Evolutionary conservation across 2,797 vertebrate genomes (phyloP), one percentile per base, ranked within the genome.

Genomic region (Novumbra hubbsi): DNA sequence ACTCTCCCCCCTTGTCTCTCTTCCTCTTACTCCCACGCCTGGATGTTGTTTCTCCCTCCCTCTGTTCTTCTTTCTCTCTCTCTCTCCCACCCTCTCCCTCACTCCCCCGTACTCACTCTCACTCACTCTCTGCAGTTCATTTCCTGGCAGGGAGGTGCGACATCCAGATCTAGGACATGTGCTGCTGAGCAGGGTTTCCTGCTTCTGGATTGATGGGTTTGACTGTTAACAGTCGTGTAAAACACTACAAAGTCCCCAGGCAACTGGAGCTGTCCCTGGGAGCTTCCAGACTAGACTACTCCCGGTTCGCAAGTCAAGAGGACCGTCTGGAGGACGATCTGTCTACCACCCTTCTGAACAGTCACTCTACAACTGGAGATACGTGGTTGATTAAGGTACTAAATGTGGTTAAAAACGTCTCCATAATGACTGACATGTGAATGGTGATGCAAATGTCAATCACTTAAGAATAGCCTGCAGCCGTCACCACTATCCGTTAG

Each of bases 141-240:
- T 63, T 70, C 67, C 65, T 68, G 24, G 52, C 67, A 34, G 57
- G 72, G 67, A 80, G 71, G 64, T 30, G 64, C 72, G 55, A 73
- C 28, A 27, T 45, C 24, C 16, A 65, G 71, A 75, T 81, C 65
- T 49, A 65, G 70, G 70, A 78, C 70, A 66, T 68, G 72, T 71
- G 66, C 70, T 68, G 70, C 70, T 62, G 55, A 79, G 71, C 72
- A 38, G 17, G 27, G 57, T 67, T 76, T 77, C 74, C 63, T 78
- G 77, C 76, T 74, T 65, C 66, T 76, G 78, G 72, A 81, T 77
- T 83, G 81, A 86, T 83, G 77, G 80, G 66, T 80, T 65, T 62
- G 76, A 82, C 72, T 80, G 81, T 84, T 84, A 88, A 87, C 74
- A 72, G 76, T 80, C 78, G 60, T 84, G 79, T 84, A 78, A 84